phyloP scores from a whole-genome alignment of 2,797 vertebrate genomes.

The Peromyscus nudipes region DNA sequence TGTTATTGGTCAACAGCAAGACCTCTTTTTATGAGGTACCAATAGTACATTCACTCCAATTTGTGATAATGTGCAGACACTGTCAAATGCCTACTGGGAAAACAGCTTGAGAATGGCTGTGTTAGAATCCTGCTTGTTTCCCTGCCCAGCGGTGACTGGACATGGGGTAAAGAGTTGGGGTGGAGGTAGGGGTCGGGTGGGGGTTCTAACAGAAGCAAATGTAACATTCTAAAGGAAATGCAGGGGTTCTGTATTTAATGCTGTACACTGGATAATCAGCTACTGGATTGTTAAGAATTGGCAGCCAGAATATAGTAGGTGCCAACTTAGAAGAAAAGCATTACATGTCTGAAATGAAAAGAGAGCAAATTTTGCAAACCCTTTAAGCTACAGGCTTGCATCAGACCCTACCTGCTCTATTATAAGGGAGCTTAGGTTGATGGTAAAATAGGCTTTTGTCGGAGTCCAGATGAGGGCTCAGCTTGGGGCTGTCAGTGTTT shows the following conservation, averaged over 20 bases:
- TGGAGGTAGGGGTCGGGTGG: not conserved
- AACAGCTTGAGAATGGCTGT: not conserved
- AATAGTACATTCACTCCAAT: not conserved
- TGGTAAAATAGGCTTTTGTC: conserved; percentile 82
- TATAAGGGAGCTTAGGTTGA: conserved; percentile 72
- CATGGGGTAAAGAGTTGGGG: not conserved
- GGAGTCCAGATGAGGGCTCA: conserved; percentile 88
- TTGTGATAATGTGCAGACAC: not conserved
- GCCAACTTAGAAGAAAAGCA: conserved; percentile 35
- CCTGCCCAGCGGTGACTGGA: not conserved
- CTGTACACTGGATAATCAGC: not conserved
- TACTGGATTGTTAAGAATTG: conserved; percentile 11
- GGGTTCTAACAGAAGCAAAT: not conserved
- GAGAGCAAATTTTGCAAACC: conserved; percentile 52
- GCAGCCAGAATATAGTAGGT: not conserved
- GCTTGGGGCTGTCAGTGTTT: conserved; percentile 85
- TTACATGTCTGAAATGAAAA: conserved; percentile 69
- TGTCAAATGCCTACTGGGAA: not conserved
- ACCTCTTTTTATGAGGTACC: not conserved
- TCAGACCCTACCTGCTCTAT: conserved; percentile 57
- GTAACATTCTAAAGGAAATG: not conserved
- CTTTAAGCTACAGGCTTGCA: conserved; percentile 48
- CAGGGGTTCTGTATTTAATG: not conserved
- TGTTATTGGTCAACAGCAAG: not conserved
- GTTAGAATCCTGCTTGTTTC: not conserved